phyloP scores from a whole-genome alignment of 2,113 vertebrate species.

The human (Homo sapiens) region GRCh38 chr1:85487501-85488000 shows the following conservation, averaged over 20 bases:
- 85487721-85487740: background rate
- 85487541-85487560: background rate
- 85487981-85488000: background rate
- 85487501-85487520: background rate
- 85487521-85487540: constrained; percentile 6
- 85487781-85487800: background rate
- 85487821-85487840: background rate
- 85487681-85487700: background rate
- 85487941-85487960: background rate
- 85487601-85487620: constrained; percentile 29
- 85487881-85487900: constrained; percentile 23
- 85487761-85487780: background rate
- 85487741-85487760: background rate
- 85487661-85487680: background rate
- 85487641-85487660: constrained; percentile 29
- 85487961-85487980: background rate
- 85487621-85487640: constrained; percentile 12
- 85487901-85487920: background rate
- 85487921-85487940: background rate
- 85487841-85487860: background rate
- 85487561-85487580: background rate
- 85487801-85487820: background rate
- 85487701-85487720: background rate
- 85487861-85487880: background rate
- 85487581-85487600: background rate